Evolutionary conservation across 1,140 invertebrate species (phyloP), one percentile per base, ranked within the genome.

Genomic region (Heliconius hewitsoni): DNA sequence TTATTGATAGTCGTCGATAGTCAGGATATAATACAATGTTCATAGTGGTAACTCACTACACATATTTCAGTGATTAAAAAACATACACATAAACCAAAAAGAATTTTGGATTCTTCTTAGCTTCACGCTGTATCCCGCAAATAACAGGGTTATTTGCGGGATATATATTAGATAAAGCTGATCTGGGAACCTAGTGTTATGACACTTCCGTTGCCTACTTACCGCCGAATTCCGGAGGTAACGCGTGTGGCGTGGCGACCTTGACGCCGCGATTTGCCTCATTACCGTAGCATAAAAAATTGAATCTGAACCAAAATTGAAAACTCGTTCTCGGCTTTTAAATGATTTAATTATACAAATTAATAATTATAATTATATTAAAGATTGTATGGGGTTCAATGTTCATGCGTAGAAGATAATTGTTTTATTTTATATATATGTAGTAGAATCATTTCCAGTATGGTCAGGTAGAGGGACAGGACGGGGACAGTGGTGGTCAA

Each of bases 311-410:
- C 23, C 57, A 60, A 66, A 66, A 30, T 66, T 30, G 60, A 66
- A 66, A 66, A 66, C 60, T 13, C 60, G 60, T 30, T 66, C 60
- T 66, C 23, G 4, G 60, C 60, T 66, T 30, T 66, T 66, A 66
- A 66, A 66, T 66, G 9, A 30, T 30, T 66, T 30, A 27, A 66
- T 66, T 66, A 66, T 16, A 66, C 27, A 66, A 66, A 66, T 66
- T 66, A 66, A 27, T 27, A 66, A 66, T 66, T 66, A 30, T 66
- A 16, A 66, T 66, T 66, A 66, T 66, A 66, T 16, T 13, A 66
- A 60, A 66, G 9, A 66, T 1, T 30, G 9, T 27, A 27, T 60
- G 9, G n/a, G 2, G n/a, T 60, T 23, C n/a, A 11, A 11, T 23
- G 8, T 27, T 23, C 55, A n/a, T 8, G n/a, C 55, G 55, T 60